Evolutionary conservation across 2,797 vertebrate species (phyloP), one percentile per base, ranked within the genome.

Genomic region (Chiloscyllium punctatum): DNA sequence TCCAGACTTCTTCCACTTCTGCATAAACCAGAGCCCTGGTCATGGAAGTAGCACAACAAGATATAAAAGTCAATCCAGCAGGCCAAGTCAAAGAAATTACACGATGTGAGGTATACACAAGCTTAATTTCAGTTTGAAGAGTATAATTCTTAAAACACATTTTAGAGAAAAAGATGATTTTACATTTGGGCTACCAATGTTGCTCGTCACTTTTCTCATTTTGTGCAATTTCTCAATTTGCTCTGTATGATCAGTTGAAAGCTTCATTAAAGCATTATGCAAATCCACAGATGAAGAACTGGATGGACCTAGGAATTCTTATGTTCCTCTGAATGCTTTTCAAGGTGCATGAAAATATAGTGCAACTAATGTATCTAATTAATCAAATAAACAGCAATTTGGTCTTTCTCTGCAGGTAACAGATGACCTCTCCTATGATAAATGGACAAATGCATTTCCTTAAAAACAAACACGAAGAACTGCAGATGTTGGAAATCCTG

Each of bases 1-100:
- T 57, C 99, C 99, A 4, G 99, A 99, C 96, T 99, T 99, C 97
- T 99, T 99, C 99, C 99, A 99, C 97, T 99, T 99, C 97, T 99
- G 99, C 99, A 99, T 99, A 97, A 99, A 99, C 99, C 99, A 99
- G 95, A 99, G 98, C 95, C 99, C 99, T 99, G 96, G 66, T 96
- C 95, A 95, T 72, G 94, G 51, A 95, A 95, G 53, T 33, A 48
- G 51, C 11, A 9, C 62, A 72, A 95, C 27, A 87, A 42, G 7
- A 42, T 37, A 92, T 92, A 53, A 95, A 74, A 95, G 53, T 90
- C 15, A 53, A n/a, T n/a, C 74, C 18, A n/a, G 30, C 30, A 95
- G 18, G 71, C 53, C 11, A n/a, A 77, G 15, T 15, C n/a, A 68
- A 21, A 88, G 21, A 88, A n/a, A 33, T 42, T 69, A 62, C 4